Evolutionary conservation across 2,888 invertebrate genomes (phyloP), one percentile per base, ranked within the genome.

Genomic region (Drosophila rellima): DNA sequence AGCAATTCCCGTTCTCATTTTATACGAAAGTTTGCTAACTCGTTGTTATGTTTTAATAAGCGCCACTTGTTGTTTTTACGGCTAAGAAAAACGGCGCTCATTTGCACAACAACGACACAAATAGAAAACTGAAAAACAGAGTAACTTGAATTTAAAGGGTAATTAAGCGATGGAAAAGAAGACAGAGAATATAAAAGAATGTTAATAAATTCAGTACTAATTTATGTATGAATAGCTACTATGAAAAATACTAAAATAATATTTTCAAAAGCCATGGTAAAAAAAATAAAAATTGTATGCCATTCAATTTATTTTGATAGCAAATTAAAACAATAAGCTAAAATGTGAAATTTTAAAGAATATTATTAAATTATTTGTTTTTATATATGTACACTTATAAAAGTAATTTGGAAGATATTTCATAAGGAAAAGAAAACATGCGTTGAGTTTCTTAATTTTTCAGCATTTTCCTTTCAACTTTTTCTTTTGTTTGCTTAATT

Each of bases 11-110:
- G n/a, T 42, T 42, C 54, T 31, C 54, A 11, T 54, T 54, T 29
- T 11, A 11, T n/a, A n/a, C 26, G 11, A 50, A 57, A 59, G 68
- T 73, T 78, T 55, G 18, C 50, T 33, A 78, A 73, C 44, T 61
- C 47, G 51, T 68, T 77, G 15, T 67, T 64, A 18, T 51, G 44
- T 57, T 64, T 61, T 59, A 40, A 73, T 59, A 74, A 68, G 42
- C 35, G 63, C 20, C 33, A 23, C 37, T 55, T 44, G 65, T 33
- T 35, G 6, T 47, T 35, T 77, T 54, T 17, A 66, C 61, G 13
- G 15, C 40, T 8, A 17, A n/a, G 31, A 47, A 29, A 29, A 54
- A 37, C 11, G 40, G 11, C 7, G 2, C 20, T 35, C 26, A 56
- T 42, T 59, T 44, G 8, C 42, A 39, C 29, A 44, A 40, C 20